A percentile compares a stretch with the other conserved stretches of the same genome.
Evolutionary conservation across 2,888 invertebrate genomes (phyloP).

Genomic region (Pemphredon lugubris): DNA sequence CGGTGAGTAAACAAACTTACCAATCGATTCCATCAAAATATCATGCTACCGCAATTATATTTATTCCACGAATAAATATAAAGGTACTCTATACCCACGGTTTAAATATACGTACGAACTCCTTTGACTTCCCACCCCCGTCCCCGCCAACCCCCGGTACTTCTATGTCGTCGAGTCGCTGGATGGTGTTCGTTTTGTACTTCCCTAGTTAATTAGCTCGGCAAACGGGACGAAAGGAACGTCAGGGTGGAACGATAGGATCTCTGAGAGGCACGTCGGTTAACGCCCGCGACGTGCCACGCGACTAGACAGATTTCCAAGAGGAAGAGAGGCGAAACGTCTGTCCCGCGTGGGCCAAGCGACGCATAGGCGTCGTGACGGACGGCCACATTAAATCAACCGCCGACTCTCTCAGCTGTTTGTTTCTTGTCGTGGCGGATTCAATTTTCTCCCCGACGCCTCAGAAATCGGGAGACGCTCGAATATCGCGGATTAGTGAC

Average conservation of each 20-base stretch:
- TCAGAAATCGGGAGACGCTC: constrained; percentile 72
- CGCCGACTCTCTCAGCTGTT: constrained; percentile 63
- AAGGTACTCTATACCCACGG: no score
- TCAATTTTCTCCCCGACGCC: constrained; percentile 75
- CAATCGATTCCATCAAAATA: no score
- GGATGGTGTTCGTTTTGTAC: constrained; percentile 26
- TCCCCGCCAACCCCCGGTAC: no score
- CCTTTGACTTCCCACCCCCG: no score
- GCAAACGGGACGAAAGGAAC: constrained; percentile 35
- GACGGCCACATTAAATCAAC: constrained; percentile 75
- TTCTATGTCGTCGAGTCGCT: constrained; percentile 5
- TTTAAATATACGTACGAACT: no score
- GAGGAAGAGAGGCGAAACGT: constrained; percentile 65
- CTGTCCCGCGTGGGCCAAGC: constrained; percentile 56
- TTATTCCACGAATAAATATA: no score
- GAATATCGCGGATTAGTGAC: constrained; percentile 64
- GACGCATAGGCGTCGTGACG: constrained; percentile 65
- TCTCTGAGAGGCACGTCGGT: constrained; percentile 49
- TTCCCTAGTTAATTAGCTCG: constrained; percentile 49
- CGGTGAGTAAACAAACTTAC: no score
- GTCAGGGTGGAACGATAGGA: constrained; percentile 54
- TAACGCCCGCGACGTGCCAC: constrained; percentile 62
- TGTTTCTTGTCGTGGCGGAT: constrained; percentile 71
- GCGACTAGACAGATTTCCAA: constrained; percentile 67
- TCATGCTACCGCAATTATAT: no score